Evolutionary conservation across 2,113 vertebrate genomes (phyloP).

Genomic region (Pelodiscus sinensis): DNA sequence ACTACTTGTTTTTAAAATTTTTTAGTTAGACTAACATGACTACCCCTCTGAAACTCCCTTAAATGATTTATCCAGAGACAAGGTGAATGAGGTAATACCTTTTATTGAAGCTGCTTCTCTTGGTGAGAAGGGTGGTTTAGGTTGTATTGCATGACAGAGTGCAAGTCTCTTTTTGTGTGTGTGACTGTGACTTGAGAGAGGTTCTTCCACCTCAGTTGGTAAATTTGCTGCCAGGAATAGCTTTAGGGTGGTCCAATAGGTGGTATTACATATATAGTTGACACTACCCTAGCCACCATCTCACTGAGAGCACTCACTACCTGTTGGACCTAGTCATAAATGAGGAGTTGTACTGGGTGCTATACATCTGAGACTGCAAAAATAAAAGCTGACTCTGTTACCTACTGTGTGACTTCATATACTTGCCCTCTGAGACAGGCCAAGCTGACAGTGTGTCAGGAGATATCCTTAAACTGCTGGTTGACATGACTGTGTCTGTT

Average conservation of each 20-base stretch:
- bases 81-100: background rate
- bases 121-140: background rate
- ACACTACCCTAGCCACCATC: background rate
- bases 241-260: accelerated
- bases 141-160: background rate
- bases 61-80: background rate
- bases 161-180: background rate
- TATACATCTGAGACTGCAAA: background rate
- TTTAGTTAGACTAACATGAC: too few relatives aligned
- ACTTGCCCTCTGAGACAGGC: background rate
- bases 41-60: background rate
- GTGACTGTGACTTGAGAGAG: background rate
- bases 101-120: background rate
- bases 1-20: too few relatives aligned
- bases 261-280: accelerated
- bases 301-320: accelerated
- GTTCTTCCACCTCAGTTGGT: background rate
- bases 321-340: too few relatives aligned
- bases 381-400: background rate
- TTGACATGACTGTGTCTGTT: background rate
- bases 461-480: too few relatives aligned
- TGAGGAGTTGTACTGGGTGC: accelerated
- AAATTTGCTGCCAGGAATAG: background rate
- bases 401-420: too few relatives aligned
- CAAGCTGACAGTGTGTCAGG: background rate